Conservation (phyloP, 2,797 vertebrate species). For the Philypnodon macrostomus region DNA sequence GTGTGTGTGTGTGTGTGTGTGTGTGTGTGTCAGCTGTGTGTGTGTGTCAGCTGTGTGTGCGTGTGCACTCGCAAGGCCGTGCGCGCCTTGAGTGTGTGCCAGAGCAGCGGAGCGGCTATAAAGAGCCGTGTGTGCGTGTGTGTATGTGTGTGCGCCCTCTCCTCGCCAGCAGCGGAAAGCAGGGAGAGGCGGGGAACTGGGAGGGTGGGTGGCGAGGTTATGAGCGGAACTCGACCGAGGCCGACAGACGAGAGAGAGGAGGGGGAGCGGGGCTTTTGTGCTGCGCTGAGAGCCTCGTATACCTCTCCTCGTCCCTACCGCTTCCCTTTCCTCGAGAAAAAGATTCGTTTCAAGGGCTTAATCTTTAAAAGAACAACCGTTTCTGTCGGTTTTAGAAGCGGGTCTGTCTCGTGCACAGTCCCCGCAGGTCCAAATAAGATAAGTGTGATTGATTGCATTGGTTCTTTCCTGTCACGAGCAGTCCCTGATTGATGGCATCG, state of each 20-base stretch:
- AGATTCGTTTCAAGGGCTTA: constrained; percentile 64
- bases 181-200: constrained; percentile 67
- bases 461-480: constrained; percentile 46
- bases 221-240: constrained; percentile 74
- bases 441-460: constrained; percentile 43
- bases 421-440: constrained; percentile 47
- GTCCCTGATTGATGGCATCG: constrained; percentile 62
- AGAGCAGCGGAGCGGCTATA: constrained; percentile 2
- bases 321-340: constrained; percentile 64
- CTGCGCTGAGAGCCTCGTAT: constrained; percentile 60
- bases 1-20: not conserved
- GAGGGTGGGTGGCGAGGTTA: constrained; percentile 73
- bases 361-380: constrained; percentile 43
- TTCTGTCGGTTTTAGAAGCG: constrained; percentile 19
- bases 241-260: constrained; percentile 61
- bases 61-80: too few species aligned
- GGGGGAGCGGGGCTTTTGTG: constrained; percentile 46
- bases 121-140: not conserved
- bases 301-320: constrained; percentile 27
- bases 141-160: constrained; percentile 31
- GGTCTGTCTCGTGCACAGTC: constrained; percentile 11
- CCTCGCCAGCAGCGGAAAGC: constrained; percentile 63
- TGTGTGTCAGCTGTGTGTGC: not conserved
- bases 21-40: constrained; percentile 6
- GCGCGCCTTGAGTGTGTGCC: constrained; percentile 10